Evolutionary conservation across 2,797 vertebrate species (phyloP), one percentile per base, ranked within the genome.

Genomic region (Phoeniculus purpureus): DNA sequence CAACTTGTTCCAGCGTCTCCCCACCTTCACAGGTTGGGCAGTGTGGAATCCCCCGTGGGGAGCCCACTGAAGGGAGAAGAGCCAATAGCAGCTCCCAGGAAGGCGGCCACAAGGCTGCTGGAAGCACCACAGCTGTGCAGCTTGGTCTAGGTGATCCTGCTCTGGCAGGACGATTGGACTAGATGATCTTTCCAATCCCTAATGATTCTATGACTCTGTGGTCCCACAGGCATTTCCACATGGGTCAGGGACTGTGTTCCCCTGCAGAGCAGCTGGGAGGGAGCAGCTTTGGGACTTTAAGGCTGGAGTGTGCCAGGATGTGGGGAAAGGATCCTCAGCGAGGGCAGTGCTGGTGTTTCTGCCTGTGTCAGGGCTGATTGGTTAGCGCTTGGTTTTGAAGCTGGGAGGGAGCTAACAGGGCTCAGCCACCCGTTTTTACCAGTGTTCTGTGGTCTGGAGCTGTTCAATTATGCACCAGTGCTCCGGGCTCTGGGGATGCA

Each of bases 391-490:
- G 71, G 17, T 73, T 86, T n/a, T 4, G 56, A 83, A 34, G 12
- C 72, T 21, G 15, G 45, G 78, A 32, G 79, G 86, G 48, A 82
- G 48, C 50, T 72, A 14, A 21, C 32, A 20, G 50, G 60, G 45
- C 79, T 66, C 9, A 16, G 65, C 59, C 32, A 37, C 26, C 78
- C 34, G 65, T 40, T 60, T 71, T 52, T 20, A 37, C 31, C 75
- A 4, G 0, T 19, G 64, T 55, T 23, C 51, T 40, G 56, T 58
- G 81, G 51, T 60, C 83, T 75, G 90, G 14, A 56, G 48, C 72
- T 95, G 11, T 56, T 93, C 34, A 81, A 45, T 85, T 87, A 80
- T 79, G 81, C 85, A 76, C 60, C 25, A 76, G 74, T 4, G 58
- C 77, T 55, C 9, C 1, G 70, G 74, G 48, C 66, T 81, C 13